Base-by-base conservation (phyloP, 1,140 invertebrate genomes). In the Lasaia peninsularis region DNA sequence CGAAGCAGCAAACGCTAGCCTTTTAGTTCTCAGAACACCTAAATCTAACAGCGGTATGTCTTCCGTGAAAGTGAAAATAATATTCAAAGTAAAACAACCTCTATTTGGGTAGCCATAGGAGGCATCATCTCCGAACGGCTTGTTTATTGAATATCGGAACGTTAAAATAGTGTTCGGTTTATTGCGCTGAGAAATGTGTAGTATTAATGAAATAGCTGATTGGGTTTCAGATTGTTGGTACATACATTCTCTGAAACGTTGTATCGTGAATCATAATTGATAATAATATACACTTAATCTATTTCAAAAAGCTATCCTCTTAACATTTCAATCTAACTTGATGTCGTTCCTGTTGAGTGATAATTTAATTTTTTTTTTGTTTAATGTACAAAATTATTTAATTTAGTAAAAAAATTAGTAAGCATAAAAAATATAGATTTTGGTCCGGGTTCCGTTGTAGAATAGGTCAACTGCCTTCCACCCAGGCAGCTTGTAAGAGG, bases 41-140 rank as follows among this genome's bases (percentile, higher is more conserved):
- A 78, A 77, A 79, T 80, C 68, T 69, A 78, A 57, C 55, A 63
- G 49, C 56, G 71, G 69, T 74, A 79, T 73, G 75, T 78, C 78
- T 80, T 80, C 73, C 77, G 75, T 69, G 70, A 71, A 75, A 75
- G 65, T 68, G 54, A 24, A 63, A 33, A 59, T 14, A 54, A 40
- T 37, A 53, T 56, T 48, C 49, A 33, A 14, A 34, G 32, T 24
- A 78, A 70, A 60, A 66, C 65, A 35, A 64, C 56, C 65, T 49
- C 64, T 79, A 76, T 63, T 58, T 16, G 8, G 9, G 31, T 21
- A n/a, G 0, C 2, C 8, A 18, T 63, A 66, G 52, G 63, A 56
- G 51, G 14, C 51, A 49, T 18, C n/a, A 20, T 18, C 24, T 10
- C 53, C 52, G 12, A 32, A 40, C 6, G 40, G 21, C 14, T 51